These are phyloP conservation scores for Cyrtorhinus lividipennis DNA, from an alignment of 1,140 invertebrate species.

Conservation along the genomic window DNA sequence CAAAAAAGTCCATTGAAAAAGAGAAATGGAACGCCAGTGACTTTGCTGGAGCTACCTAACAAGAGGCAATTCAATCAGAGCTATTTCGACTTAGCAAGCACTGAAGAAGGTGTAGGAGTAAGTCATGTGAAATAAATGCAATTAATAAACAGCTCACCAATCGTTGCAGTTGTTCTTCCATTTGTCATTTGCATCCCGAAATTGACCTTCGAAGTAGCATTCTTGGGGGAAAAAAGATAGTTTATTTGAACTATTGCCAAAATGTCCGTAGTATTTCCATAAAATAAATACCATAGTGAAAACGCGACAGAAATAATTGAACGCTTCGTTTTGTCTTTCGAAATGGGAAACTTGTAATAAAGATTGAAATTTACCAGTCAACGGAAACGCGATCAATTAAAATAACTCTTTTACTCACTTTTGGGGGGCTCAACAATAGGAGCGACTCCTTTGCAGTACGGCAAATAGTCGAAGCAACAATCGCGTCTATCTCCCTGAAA, in stretches of 20 bases:
- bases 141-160: too few species aligned
- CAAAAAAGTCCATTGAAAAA: conserved; percentile 1
- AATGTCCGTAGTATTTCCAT: too few species aligned
- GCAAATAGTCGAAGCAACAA: conserved; percentile 77
- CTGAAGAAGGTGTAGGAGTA: neutral
- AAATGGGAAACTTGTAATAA: neutral
- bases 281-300: too few species aligned
- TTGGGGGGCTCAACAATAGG: neutral
- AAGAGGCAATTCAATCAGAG: neutral
- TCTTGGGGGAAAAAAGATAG: too few species aligned
- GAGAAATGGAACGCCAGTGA: neutral
- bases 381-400: neutral
- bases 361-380: neutral
- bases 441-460: conserved; percentile 43
- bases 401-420: neutral
- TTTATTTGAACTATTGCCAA: too few species aligned
- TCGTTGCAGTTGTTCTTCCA: too few species aligned
- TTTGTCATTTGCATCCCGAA: too few species aligned
- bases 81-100: neutral
- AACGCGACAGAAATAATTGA: neutral
- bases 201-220: too few species aligned
- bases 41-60: neutral
- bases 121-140: too few species aligned
- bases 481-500: conserved; percentile 38
- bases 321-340: neutral